A percentile compares a stretch with the other conserved stretches of the same genome.
Conservation (phyloP, 2,888 invertebrate species). For the Ametastegia equiseti region DNA sequence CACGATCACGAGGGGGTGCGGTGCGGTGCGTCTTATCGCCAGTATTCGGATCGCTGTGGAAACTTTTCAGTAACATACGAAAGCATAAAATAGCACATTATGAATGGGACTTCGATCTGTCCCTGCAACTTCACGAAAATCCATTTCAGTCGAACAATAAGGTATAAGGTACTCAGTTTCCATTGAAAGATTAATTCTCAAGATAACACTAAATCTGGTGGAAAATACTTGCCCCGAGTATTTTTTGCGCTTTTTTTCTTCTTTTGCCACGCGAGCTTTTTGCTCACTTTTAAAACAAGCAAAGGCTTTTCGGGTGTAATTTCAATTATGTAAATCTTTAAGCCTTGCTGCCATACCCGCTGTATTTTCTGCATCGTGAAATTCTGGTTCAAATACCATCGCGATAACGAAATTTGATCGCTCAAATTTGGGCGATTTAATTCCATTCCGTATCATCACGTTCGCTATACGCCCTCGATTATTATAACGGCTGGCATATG, state of each 20-base stretch:
- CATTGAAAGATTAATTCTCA: not conserved
- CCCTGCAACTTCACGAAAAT: not conserved
- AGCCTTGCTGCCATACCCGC: not conserved
- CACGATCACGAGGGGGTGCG: slow-evolving; percentile 12
- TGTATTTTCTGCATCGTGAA: not conserved
- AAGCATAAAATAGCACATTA: not conserved
- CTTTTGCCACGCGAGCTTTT: not conserved
- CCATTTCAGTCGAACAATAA: not conserved
- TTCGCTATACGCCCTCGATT: not conserved
- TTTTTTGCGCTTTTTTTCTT: not conserved
- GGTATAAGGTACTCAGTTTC: not conserved
- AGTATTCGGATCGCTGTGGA: not conserved
- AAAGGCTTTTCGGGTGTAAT: not conserved
- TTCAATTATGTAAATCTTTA: not conserved
- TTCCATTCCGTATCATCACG: not conserved
- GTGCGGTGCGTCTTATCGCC: not conserved
- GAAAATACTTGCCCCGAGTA: not conserved
- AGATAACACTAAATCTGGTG: not conserved
- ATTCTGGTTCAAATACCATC: not conserved
- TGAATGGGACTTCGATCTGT: not conserved
- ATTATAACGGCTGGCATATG: too few relatives aligned
- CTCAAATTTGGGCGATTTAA: not conserved
- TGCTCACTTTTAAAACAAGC: not conserved
- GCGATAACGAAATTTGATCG: not conserved
- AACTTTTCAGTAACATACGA: not conserved